phyloP scores from a whole-genome alignment of 2,113 vertebrate genomes.

The Paramormyrops kingsleyae region DNA sequence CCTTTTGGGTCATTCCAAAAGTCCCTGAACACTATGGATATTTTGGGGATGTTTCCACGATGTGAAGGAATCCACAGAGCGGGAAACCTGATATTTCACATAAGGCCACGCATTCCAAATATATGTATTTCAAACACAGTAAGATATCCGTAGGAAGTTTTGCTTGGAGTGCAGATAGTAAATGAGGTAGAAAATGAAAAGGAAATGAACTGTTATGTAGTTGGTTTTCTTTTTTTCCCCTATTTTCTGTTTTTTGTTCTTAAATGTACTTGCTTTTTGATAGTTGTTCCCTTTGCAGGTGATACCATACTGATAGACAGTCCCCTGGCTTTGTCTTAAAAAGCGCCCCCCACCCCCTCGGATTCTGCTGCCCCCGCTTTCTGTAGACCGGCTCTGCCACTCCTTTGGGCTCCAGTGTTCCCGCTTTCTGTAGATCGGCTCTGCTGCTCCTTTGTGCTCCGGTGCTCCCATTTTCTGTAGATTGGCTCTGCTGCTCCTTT shows the following conservation, averaged over 20 bases:
- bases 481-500: too few species aligned
- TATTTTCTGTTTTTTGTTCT: slow-evolving; percentile 1
- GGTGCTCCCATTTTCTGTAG: too few species aligned
- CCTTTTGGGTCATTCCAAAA: not conserved
- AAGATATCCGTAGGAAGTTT: not conserved
- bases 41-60: not conserved
- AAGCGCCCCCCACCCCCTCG: not conserved
- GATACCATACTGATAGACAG: not conserved
- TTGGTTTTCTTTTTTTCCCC: not conserved
- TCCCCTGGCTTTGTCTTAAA: not conserved
- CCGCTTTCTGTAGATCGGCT: too few species aligned
- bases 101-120: not conserved
- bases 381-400: not conserved
- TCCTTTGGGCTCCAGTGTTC: not conserved
- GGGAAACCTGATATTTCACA: not conserved
- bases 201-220: not conserved
- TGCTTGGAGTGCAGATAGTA: not conserved
- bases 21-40: not conserved
- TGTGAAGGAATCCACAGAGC: not conserved
- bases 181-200: slow-evolving; percentile 5
- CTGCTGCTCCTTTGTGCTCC: too few species aligned
- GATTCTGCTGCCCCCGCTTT: not conserved
- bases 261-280: slow-evolving; percentile 73
- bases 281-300: not conserved
- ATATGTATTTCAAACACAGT: not conserved